Evolutionary conservation across 2,888 invertebrate genomes (phyloP).

Genomic region (Dicyrtomina minuta): DNA sequence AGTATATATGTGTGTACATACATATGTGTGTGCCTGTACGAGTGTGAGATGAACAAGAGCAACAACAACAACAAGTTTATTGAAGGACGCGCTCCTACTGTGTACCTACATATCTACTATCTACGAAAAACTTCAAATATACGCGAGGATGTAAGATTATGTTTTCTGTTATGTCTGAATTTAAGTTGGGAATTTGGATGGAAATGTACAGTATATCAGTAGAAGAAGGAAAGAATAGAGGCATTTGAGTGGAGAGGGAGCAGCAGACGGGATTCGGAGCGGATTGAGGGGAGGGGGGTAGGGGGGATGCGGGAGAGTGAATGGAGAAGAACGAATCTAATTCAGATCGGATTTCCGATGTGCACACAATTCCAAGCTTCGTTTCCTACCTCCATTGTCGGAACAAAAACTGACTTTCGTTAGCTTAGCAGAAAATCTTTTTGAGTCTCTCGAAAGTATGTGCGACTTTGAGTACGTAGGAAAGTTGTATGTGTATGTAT

Average conservation of each 20-base stretch:
- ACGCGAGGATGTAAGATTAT: conserved; percentile 8
- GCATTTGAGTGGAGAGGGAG: too few species aligned
- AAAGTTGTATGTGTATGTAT: too few species aligned
- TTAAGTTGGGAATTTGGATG: not conserved
- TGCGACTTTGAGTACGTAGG: too few species aligned
- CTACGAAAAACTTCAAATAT: too few species aligned
- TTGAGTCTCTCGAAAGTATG: too few species aligned
- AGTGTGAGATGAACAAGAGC: too few species aligned
- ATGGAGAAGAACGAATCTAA: conserved; percentile 29
- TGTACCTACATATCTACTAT: too few species aligned
- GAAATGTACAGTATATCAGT: not conserved
- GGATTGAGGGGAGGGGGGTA: not conserved
- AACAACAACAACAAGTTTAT: too few species aligned
- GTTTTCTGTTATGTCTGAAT: conserved; percentile 21
- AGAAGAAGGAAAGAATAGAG: not conserved
- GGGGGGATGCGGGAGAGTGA: conserved; percentile 1
- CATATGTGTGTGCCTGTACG: not conserved
- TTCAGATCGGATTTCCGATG: conserved; percentile 39
- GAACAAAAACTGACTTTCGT: not conserved
- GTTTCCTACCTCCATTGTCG: conserved; percentile 31
- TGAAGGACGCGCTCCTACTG: too few species aligned
- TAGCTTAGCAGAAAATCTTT: too few species aligned
- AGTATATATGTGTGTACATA: too few species aligned
- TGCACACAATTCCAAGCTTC: conserved; percentile 36
- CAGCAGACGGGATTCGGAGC: too few species aligned